These are phyloP conservation scores for Galbula dea DNA, from an alignment of 2,113 vertebrate species.

Conservation along the genomic window DNA sequence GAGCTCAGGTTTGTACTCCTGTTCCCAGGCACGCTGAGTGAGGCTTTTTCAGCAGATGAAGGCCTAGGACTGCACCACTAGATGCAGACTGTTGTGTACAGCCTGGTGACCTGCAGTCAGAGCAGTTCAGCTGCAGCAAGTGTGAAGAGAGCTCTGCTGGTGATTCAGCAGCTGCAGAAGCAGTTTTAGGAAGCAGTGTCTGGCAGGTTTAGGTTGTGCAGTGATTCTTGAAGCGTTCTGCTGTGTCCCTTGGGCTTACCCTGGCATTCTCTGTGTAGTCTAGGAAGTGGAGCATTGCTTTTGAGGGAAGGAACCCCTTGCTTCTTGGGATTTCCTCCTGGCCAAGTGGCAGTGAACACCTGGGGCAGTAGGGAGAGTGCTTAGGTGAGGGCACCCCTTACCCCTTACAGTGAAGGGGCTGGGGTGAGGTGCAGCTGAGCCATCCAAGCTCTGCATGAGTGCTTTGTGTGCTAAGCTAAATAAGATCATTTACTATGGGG, in stretches of 20 bases:
- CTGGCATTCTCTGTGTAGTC: not conserved
- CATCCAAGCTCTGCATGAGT: not conserved
- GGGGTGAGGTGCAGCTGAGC: not conserved
- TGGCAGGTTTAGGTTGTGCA: not conserved
- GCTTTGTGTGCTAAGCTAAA: not conserved
- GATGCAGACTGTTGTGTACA: not conserved
- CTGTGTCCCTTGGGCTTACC: not conserved
- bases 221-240: not conserved
- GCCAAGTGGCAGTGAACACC: not conserved
- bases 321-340: not conserved
- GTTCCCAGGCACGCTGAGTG: not conserved
- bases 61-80: not conserved
- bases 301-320: not conserved
- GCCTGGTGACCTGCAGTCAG: not conserved
- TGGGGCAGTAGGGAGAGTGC: not conserved
- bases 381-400: not conserved
- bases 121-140: not conserved
- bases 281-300: not conserved
- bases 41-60: not conserved
- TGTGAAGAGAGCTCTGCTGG: not conserved
- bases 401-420: not conserved
- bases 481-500: too few relatives aligned
- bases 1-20: not conserved
- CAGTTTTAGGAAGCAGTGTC: not conserved
- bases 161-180: not conserved